A percentile compares a stretch with the other conserved stretches of the same genome.
These are phyloP conservation scores for Phalloptychus januarius DNA, from an alignment of 2,797 vertebrate species.

Conservation along the genomic window DNA sequence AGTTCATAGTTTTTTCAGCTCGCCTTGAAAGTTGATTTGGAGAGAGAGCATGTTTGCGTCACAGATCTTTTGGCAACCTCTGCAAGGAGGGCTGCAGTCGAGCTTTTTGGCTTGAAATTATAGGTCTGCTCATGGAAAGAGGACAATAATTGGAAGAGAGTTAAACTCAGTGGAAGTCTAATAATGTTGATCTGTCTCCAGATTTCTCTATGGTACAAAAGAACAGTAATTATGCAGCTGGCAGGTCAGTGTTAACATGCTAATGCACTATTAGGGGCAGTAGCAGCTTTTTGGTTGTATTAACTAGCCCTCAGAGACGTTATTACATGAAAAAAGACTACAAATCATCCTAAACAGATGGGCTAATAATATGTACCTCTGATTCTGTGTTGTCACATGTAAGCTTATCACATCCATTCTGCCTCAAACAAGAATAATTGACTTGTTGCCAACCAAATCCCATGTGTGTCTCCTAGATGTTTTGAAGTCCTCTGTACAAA, in stretches of 20 bases:
- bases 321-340: constrained; percentile 18
- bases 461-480: constrained; percentile 19
- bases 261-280: neutral
- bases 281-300: constrained; percentile 23
- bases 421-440: constrained; percentile 32
- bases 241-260: constrained; percentile 38
- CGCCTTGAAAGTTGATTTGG: constrained; percentile 10
- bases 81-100: neutral
- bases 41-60: constrained; percentile 13
- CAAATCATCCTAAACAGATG: constrained; percentile 4
- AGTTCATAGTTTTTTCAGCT: constrained; percentile 4
- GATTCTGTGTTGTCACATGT: constrained; percentile 3
- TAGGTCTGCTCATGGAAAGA: constrained; percentile 2
- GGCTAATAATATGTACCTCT: neutral
- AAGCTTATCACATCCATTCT: constrained; percentile 7
- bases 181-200: constrained; percentile 26
- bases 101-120: constrained; percentile 36
- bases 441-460: constrained; percentile 43
- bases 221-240: constrained; percentile 30
- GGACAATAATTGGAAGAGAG: constrained; percentile 19
- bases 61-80: constrained; percentile 25
- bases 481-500: constrained; percentile 37
- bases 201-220: constrained; percentile 8
- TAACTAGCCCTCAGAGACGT: neutral
- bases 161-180: constrained; percentile 17